A percentile compares a stretch with the other conserved stretches of the same genome.
phyloP scores from a whole-genome alignment of 2,113 vertebrate species.

The Crypturellus undulatus region DNA sequence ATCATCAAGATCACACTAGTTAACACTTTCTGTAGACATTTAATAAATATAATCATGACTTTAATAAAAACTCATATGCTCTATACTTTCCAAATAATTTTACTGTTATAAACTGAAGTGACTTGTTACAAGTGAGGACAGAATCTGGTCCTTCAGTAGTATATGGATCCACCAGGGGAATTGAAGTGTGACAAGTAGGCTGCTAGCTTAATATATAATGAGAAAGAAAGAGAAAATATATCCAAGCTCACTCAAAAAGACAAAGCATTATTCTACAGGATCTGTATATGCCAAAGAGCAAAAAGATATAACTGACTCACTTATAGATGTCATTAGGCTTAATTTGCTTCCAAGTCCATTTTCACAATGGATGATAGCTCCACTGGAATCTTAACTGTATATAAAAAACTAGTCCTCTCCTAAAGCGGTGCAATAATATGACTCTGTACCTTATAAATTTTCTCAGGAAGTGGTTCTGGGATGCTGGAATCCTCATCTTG shows the following conservation, averaged over 20 bases:
- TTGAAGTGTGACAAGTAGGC: not conserved
- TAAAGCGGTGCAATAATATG: not conserved
- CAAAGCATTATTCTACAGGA: not conserved
- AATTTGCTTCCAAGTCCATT: not conserved
- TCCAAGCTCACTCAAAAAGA: not conserved
- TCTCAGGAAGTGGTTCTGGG: constrained; percentile 16
- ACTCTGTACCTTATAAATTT: constrained; percentile 70
- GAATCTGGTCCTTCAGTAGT: not conserved
- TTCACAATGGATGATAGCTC: not conserved
- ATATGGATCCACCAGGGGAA: not conserved
- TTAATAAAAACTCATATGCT: not conserved
- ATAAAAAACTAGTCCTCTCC: not conserved
- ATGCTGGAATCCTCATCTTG: not conserved
- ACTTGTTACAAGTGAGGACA: not conserved
- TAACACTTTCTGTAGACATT: not conserved
- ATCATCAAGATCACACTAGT: not conserved
- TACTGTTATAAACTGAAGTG: not conserved
- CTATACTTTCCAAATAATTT: not conserved
- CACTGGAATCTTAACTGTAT: not conserved
- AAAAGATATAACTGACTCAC: not conserved
- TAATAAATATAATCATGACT: not conserved
- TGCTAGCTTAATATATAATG: not conserved
- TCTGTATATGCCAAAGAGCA: not conserved
- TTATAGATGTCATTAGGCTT: not conserved
- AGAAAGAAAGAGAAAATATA: not conserved